These are phyloP conservation scores for Heliornis fulica DNA, from an alignment of 2,113 vertebrate genomes.

Conservation along the genomic window DNA sequence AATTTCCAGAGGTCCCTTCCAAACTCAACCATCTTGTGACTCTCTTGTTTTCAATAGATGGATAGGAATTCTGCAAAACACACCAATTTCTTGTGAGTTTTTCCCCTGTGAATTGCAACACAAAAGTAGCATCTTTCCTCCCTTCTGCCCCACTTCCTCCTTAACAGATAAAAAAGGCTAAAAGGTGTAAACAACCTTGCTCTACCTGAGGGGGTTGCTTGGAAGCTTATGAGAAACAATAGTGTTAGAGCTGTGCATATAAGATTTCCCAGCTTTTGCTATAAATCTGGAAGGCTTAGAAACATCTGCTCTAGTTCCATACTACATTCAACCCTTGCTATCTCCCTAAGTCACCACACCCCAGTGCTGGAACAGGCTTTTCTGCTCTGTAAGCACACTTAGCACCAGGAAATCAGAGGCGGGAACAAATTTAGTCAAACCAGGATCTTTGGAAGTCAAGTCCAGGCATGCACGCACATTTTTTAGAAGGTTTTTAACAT, in stretches of 20 bases:
- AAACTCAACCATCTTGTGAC: neutral
- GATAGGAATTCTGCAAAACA: neutral
- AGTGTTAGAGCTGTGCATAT: neutral
- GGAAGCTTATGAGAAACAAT: neutral
- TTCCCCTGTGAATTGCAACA: neutral
- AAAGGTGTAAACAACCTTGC: neutral
- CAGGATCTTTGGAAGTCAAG: neutral
- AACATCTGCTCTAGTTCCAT: neutral
- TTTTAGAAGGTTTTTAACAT: neutral
- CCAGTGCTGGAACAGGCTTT: neutral
- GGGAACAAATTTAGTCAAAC: neutral
- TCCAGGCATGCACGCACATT: neutral
- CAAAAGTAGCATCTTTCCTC: neutral
- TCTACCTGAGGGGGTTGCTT: neutral
- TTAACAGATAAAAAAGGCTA: neutral
- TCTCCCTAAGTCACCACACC: neutral
- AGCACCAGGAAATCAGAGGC: neutral
- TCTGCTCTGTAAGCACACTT: neutral
- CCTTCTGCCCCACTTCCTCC: accelerated
- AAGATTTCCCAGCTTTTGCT: neutral
- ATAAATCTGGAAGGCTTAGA: neutral
- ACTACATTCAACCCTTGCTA: neutral
- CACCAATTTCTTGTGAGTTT: neutral
- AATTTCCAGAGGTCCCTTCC: neutral
- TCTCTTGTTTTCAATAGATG: neutral